phyloP scores from a whole-genome alignment of 2,797 vertebrate species.

The Clamator glandarius region DNA sequence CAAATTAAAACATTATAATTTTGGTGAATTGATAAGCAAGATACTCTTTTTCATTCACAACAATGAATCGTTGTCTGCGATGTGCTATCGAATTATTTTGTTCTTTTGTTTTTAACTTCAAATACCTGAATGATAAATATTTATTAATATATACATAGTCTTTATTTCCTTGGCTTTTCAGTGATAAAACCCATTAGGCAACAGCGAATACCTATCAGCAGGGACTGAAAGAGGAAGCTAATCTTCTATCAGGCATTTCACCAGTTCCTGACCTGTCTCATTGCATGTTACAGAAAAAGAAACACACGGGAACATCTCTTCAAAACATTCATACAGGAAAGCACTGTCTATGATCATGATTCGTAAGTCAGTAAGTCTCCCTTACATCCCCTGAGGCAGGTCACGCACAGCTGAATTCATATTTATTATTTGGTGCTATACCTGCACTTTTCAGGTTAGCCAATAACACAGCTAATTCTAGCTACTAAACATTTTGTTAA shows the following conservation, averaged over 20 bases:
- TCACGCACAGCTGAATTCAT: not conserved
- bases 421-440: not conserved
- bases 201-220: not conserved
- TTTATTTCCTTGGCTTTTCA: not conserved
- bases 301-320: not conserved
- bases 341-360: rapidly evolving
- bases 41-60: not conserved
- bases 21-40: not conserved
- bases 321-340: not conserved
- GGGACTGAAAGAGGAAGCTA: not conserved
- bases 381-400: not conserved
- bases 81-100: not conserved
- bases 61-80: not conserved
- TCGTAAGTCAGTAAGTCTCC: not conserved
- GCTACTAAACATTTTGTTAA: not conserved
- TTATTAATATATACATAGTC: not conserved
- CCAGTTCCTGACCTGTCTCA: not conserved
- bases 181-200: not conserved
- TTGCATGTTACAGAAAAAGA: not conserved
- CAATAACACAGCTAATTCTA: not conserved
- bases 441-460: not conserved
- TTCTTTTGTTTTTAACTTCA: not conserved
- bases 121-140: not conserved
- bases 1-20: not conserved
- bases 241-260: not conserved